Evolutionary conservation across 2,113 vertebrate species (phyloP), one percentile per base, ranked within the genome.

Genomic region (Madoqua kirkii): DNA sequence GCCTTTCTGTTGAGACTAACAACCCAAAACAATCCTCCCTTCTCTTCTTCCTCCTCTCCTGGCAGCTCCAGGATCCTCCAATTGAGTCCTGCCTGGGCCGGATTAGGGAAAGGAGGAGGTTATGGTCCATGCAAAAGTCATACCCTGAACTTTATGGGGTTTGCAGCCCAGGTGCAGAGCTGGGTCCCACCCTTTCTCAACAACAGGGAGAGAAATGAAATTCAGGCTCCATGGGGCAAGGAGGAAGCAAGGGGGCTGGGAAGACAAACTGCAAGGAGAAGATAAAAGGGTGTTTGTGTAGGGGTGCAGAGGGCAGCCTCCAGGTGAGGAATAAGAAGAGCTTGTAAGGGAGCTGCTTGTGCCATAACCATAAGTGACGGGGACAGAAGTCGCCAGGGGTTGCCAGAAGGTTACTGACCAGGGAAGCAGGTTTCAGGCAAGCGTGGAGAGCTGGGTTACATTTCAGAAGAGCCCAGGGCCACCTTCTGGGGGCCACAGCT

Each of bases 161-260:
- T 97, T 97, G 87, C 90, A 97, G 94, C 6, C 96, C 97, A 97
- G 97, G 95, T 94, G 92, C 81, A 93, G 57, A 93, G 48, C 81
- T 40, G 43, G 40, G 50, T 54, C 81, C 71, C 15, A 0, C 90
- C 93, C 90, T 95, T 92, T 93, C 94, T 85, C 54, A 14, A 31
- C n/a, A 60, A 89, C 59, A 94, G 86, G 57, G 67, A 93, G 50
- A 91, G 29, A 91, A 82, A 87, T 71, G 50, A 95, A 91, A 95
- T 93, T 91, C 71, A 92, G 95, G n/a, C 52, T 90, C 36, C 11
- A 0, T 0, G 14, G 62, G 62, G 29, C 60, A 90, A 87, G 40
- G 45, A 89, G 84, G 71, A 93, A 94, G 81, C 5, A 27, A 11
- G 25, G 31, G 45, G 31, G 36, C 7, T 8, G 3, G 31, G 27